Evolutionary conservation across 2,113 vertebrate species (phyloP).

Genomic region (Chaetodon auriga): DNA sequence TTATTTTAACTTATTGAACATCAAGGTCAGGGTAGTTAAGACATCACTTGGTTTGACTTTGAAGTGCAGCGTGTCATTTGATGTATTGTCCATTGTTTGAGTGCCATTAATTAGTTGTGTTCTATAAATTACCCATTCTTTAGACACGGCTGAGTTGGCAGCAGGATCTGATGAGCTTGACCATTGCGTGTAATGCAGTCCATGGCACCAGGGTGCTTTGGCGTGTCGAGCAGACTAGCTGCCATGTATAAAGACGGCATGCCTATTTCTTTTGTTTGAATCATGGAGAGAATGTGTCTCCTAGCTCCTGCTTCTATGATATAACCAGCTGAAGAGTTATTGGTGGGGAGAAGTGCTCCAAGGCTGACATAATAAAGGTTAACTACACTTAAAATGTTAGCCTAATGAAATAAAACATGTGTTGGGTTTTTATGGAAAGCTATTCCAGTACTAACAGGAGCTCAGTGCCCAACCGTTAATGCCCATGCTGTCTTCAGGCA

Average conservation of each 20-base stretch:
- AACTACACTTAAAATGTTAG: not conserved
- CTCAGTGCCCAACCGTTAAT: not conserved
- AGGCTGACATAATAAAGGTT: not conserved
- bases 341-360: not conserved
- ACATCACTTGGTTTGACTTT: not conserved
- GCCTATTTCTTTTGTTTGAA: constrained; percentile 11
- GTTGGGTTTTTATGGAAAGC: not conserved
- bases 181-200: not conserved
- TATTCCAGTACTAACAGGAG: not conserved
- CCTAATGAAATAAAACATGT: constrained; percentile 12
- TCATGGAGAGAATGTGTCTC: not conserved
- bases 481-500: not conserved
- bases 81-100: not conserved
- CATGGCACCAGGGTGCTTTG: not conserved
- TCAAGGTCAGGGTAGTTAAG: not conserved
- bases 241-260: not conserved
- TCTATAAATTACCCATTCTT: not conserved
- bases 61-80: not conserved
- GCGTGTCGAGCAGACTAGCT: not conserved
- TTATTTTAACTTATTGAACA: not conserved
- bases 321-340: not conserved
- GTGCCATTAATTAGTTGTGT: not conserved
- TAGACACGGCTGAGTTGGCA: not conserved
- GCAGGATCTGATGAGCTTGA: not conserved
- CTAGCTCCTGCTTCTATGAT: constrained; percentile 3